phyloP scores from a whole-genome alignment of 1,140 invertebrate species.

The Anthonomus grandis region DNA sequence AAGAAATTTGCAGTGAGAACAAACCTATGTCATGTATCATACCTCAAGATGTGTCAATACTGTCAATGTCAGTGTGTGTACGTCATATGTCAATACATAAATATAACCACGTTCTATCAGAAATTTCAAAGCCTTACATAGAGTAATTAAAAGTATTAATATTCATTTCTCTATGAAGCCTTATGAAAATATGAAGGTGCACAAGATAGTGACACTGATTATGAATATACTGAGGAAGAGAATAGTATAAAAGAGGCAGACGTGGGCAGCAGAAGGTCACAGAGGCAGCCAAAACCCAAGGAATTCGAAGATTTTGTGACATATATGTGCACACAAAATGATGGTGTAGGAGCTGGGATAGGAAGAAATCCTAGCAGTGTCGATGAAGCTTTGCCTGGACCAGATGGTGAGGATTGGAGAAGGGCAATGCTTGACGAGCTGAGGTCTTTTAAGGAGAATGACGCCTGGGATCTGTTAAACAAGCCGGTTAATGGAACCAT shows the following conservation, averaged over 20 bases:
- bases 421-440: slow-evolving; percentile 38
- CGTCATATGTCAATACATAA: too few relatives aligned
- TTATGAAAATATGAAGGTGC: background rate
- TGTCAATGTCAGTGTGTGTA: too few relatives aligned
- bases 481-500: slow-evolving; percentile 38
- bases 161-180: too few relatives aligned
- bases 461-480: slow-evolving; percentile 42
- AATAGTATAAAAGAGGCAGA: background rate
- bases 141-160: too few relatives aligned
- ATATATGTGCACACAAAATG: slow-evolving; percentile 3
- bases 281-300: slow-evolving; percentile 23
- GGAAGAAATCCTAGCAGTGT: slow-evolving; percentile 19
- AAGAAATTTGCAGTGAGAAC: too few relatives aligned
- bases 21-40: too few relatives aligned
- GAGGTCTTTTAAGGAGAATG: slow-evolving; percentile 39
- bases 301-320: slow-evolving; percentile 27
- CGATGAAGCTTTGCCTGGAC: slow-evolving; percentile 32
- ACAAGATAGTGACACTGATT: background rate
- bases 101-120: background rate
- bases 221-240: background rate
- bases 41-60: too few relatives aligned
- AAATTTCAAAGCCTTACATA: background rate
- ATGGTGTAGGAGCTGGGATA: too few relatives aligned
- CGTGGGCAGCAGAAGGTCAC: slow-evolving; percentile 16
- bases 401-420: slow-evolving; percentile 36